Evolutionary conservation across 2,888 invertebrate genomes (phyloP).

Genomic region (Bimastos eiseni): DNA sequence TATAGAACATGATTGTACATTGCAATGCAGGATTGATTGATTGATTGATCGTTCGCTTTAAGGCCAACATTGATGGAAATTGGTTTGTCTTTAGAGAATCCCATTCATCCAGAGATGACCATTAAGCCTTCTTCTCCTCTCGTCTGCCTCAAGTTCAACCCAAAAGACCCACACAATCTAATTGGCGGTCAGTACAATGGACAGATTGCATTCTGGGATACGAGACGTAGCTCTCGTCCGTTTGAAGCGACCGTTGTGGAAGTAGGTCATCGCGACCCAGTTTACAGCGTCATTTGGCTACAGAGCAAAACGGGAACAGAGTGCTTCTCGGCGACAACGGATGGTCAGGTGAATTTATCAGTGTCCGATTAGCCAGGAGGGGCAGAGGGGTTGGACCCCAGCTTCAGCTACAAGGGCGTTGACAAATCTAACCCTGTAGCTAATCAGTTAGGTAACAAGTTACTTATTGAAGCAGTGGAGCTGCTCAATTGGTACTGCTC

Average conservation of each 20-base stretch:
- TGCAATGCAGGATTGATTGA: too few species aligned
- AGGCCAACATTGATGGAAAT: not conserved
- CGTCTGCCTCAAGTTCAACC: constrained; percentile 82
- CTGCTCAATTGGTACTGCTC: too few species aligned
- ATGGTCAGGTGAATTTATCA: constrained; percentile 74
- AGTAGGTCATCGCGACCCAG: constrained; percentile 84
- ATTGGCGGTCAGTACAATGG: constrained; percentile 66
- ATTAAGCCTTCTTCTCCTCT: constrained; percentile 78
- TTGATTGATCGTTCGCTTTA: not conserved
- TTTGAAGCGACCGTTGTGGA: constrained; percentile 78
- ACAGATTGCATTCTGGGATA: constrained; percentile 61
- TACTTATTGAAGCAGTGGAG: not conserved
- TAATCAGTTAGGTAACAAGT: not conserved
- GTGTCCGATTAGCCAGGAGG: too few species aligned
- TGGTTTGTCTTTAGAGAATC: constrained; percentile 72
- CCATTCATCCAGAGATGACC: constrained; percentile 78
- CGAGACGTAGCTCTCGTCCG: constrained; percentile 77
- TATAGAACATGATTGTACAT: too few species aligned
- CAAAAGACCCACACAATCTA: constrained; percentile 73
- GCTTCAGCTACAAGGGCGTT: too few species aligned
- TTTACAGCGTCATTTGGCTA: constrained; percentile 84
- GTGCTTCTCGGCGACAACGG: constrained; percentile 89
- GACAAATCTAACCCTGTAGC: too few species aligned
- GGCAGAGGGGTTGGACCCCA: too few species aligned
- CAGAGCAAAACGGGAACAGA: constrained; percentile 92